Evolutionary conservation across 2,888 invertebrate genomes (phyloP).

Genomic region (Drosophila greeni): DNA sequence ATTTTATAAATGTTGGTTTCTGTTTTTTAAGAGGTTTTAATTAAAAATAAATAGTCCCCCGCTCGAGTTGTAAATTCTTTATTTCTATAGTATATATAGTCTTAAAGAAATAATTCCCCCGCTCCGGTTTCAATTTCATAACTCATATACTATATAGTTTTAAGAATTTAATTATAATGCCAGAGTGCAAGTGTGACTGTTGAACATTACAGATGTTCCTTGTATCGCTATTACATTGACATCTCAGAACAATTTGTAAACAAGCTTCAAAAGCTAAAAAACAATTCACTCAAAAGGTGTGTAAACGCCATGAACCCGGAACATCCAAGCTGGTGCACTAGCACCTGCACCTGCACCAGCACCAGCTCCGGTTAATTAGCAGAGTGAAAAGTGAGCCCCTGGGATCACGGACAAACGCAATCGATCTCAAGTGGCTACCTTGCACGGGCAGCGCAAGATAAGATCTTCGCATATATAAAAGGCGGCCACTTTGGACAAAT

Average conservation of each 20-base stretch:
- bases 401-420: conserved; percentile 7
- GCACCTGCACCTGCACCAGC: no score
- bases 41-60: background rate
- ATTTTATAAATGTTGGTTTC: no score
- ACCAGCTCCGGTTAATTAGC: conserved; percentile 12
- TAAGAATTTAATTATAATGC: background rate
- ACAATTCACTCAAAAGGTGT: conserved; percentile 2
- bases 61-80: no score
- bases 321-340: background rate
- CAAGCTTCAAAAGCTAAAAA: background rate
- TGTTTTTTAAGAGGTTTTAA: no score
- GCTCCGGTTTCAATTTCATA: no score
- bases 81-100: no score
- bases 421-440: conserved; percentile 17
- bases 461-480: conserved; percentile 27
- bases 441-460: conserved; percentile 36
- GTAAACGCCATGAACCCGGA: conserved; percentile 11
- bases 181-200: background rate
- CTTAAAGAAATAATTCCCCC: no score
- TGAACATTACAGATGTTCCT: background rate
- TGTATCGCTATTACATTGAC: background rate
- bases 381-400: conserved; percentile 4
- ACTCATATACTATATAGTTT: background rate
- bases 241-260: conserved; percentile 2
- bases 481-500: background rate